Percentiles rank a stretch among this genome's conserved stretches.
These are phyloP conservation scores for Seriola dumerili DNA, from an alignment of 2,113 vertebrate genomes.

Conservation along the genomic window DNA sequence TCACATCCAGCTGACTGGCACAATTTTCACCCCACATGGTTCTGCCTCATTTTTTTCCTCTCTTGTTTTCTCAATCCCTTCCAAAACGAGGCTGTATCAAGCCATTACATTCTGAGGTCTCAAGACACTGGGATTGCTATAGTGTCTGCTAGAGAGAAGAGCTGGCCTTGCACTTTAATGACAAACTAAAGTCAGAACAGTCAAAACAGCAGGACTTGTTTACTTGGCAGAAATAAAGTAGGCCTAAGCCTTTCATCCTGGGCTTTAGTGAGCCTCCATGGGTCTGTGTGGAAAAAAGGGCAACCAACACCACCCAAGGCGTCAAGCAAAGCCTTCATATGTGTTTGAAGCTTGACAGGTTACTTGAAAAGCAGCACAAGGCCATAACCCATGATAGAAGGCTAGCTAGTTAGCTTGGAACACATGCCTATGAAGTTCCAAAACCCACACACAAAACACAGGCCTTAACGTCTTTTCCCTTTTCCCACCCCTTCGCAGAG, in stretches of 20 bases:
- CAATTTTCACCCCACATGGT: slow-evolving; percentile 16
- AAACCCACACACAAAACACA: slow-evolving; percentile 78
- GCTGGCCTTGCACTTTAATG: slow-evolving; percentile 75
- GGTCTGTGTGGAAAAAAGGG: slow-evolving; percentile 51
- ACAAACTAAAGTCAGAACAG: slow-evolving; percentile 69
- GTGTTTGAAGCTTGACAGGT: slow-evolving; percentile 51
- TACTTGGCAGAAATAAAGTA: slow-evolving; percentile 78
- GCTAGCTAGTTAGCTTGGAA: slow-evolving; percentile 66
- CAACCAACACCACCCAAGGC: slow-evolving; percentile 66
- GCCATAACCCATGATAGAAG: slow-evolving; percentile 23
- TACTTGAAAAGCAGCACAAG: slow-evolving; percentile 40
- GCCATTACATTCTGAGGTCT: slow-evolving; percentile 38
- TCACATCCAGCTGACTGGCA: slow-evolving; percentile 55
- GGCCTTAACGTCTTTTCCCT: slow-evolving; percentile 70
- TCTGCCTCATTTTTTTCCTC: slow-evolving; percentile 4
- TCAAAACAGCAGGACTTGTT: slow-evolving; percentile 77
- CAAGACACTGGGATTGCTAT: slow-evolving; percentile 32
- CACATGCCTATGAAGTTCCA: slow-evolving; percentile 49
- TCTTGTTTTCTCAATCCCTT: slow-evolving; percentile 34
- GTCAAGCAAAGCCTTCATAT: slow-evolving; percentile 55
- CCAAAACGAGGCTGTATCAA: slow-evolving; percentile 45
- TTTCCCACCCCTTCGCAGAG: slow-evolving; percentile 65
- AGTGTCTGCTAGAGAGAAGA: slow-evolving; percentile 48
- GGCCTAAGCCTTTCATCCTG: slow-evolving; percentile 72
- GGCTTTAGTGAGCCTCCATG: slow-evolving; percentile 58